A percentile compares a stretch with the other conserved stretches of the same genome.
phyloP scores from a whole-genome alignment of 2,113 vertebrate genomes.

The Lethenteron reissneri region DNA sequence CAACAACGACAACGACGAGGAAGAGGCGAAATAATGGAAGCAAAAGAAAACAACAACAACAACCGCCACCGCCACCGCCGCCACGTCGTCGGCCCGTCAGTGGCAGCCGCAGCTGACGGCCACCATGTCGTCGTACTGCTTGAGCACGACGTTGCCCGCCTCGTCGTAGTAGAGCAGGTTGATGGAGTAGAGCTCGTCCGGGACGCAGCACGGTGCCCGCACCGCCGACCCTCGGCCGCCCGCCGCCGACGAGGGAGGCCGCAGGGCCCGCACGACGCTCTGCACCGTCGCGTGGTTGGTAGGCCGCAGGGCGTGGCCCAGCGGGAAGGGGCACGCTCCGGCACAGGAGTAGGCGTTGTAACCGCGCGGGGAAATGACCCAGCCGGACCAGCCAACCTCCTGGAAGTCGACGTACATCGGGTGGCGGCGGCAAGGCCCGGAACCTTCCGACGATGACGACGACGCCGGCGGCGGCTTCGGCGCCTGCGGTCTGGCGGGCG shows the following conservation, averaged over 20 bases:
- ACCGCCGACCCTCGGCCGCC: conserved; percentile 29
- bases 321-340: conserved; percentile 37
- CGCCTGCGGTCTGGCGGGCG: not conserved
- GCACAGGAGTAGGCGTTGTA: conserved; percentile 52
- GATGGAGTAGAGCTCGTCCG: conserved; percentile 44
- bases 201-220: conserved; percentile 39
- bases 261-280: conserved; percentile 46
- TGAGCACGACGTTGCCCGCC: conserved; percentile 43
- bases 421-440: conserved; percentile 22
- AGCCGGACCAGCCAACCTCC: conserved; percentile 48
- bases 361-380: conserved; percentile 42
- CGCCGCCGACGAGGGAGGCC: conserved; percentile 21
- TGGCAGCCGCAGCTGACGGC: conserved; percentile 48
- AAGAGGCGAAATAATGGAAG: too few relatives aligned
- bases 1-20: too few relatives aligned
- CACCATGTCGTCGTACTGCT: conserved; percentile 51
- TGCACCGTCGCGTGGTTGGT: conserved; percentile 50
- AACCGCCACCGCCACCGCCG: too few relatives aligned
- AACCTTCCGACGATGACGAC: conserved; percentile 19
- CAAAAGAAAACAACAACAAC: too few relatives aligned
- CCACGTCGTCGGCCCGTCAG: conserved; percentile 11
- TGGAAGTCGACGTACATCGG: conserved; percentile 48
- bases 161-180: conserved; percentile 48
- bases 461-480: conserved; percentile 15
- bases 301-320: conserved; percentile 43